Base-by-base conservation (phyloP, 2,888 invertebrate species). In the Mythimna albipuncta region DNA sequence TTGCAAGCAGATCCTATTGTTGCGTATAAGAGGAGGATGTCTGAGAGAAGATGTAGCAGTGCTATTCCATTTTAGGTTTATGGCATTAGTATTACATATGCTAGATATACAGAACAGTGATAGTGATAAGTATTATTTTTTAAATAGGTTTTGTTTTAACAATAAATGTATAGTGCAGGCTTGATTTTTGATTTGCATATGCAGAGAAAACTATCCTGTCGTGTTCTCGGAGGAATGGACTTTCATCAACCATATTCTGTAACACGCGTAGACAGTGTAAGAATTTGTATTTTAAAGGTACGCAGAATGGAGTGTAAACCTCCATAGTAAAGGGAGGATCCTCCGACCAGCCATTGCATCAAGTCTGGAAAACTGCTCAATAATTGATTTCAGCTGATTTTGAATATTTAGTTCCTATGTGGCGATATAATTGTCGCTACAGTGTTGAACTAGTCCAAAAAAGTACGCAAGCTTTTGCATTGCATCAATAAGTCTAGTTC, bases 11-110 rank as follows among this genome's bases (percentile, higher is more conserved):
- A 90, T 71, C 89, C 89, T 1, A 69, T 89, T 4, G 73, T 79
- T n/a, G 82, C 72, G 10, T 89, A 87, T 55, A 91, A 88, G 50
- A 88, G 90, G 58, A 90, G 88, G 66, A 78, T 89, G 81, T 93
- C 93, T 2, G 83, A 84, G 26, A 83, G 88, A 59, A 86, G 88
- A 57, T 85, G 83, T 19, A 90, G 90, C 47, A 88, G 71, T 57
- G 75, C 75, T 7, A 79, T 87, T 63, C 70, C 84, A 32, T 52
- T 69, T 63, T 76, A 82, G 13, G 41, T 35, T 47, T 54, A 52
- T 52, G 2, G 50, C n/a, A 52, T 44, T 47, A 2, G 16, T 35
- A 47, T 57, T 21, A 19, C 7, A 41, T 55, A 55, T 4, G 3
- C 11, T 61, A 21, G 41, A 76, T 19, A 41, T 16, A 55, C 54